Conservation (phyloP, 2,888 invertebrate species). For the Ophion costatus region DNA sequence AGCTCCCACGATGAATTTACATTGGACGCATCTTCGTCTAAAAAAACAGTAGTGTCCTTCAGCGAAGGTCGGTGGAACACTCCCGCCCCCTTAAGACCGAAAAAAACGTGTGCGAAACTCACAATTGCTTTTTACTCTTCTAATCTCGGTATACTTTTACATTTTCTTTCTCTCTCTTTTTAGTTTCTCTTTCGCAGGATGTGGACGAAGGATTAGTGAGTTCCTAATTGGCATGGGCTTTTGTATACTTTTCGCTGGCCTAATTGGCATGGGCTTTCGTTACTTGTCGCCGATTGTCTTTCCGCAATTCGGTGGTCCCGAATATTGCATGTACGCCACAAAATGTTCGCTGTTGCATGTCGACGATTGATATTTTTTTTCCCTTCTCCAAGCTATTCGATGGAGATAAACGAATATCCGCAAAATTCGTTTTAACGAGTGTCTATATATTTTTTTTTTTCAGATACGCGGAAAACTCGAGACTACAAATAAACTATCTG, state of each 20-base stretch:
- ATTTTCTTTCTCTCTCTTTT: not conserved
- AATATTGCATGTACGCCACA: slow-evolving; percentile 9
- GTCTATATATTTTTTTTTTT: slow-evolving; percentile 35
- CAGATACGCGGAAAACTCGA: slow-evolving; percentile 66
- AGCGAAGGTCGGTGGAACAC: not conserved
- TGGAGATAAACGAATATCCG: not conserved
- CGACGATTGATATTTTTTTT: not conserved
- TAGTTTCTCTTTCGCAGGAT: slow-evolving; percentile 18
- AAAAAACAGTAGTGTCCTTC: not conserved
- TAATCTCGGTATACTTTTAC: slow-evolving; percentile 5
- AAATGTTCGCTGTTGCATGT: not conserved
- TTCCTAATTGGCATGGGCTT: slow-evolving; percentile 31
- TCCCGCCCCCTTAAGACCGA: not conserved
- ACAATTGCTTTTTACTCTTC: slow-evolving; percentile 2
- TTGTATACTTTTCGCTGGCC: not conserved
- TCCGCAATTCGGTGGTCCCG: slow-evolving; percentile 9
- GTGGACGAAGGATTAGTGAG: slow-evolving; percentile 22
- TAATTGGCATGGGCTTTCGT: not conserved
- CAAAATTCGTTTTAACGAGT: not conserved
- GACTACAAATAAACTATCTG: slow-evolving; percentile 77
- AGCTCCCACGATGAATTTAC: not conserved
- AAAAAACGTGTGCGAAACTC: not conserved
- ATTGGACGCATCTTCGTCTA: not conserved
- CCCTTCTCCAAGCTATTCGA: not conserved
- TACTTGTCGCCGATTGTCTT: not conserved